Conservation (phyloP, 2,113 vertebrate species). For the Pteruthius melanotis region DNA sequence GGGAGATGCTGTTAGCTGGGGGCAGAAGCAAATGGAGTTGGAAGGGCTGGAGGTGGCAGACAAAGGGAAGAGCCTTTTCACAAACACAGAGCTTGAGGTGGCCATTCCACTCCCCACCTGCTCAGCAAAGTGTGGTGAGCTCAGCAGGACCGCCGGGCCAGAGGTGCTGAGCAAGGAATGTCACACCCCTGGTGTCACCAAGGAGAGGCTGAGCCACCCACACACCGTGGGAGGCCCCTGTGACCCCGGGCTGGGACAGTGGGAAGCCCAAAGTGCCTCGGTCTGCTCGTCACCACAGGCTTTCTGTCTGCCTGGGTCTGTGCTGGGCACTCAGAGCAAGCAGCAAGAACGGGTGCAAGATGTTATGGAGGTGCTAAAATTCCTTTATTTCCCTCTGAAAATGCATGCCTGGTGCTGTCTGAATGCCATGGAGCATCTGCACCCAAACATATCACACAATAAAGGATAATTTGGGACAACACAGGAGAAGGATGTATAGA, state of each 20-base stretch:
- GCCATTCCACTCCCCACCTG: accelerated
- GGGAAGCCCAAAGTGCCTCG: accelerated
- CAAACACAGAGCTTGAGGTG: not conserved
- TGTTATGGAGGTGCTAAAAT: not conserved
- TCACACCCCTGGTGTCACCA: not conserved
- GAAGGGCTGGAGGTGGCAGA: not conserved
- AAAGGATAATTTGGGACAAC: not conserved
- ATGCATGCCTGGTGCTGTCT: accelerated
- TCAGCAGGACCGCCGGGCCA: accelerated
- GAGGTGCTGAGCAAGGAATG: not conserved
- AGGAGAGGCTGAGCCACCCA: not conserved
- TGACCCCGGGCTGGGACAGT: accelerated
- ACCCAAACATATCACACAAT: not conserved
- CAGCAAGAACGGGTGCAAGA: not conserved
- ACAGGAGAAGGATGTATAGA: not conserved
- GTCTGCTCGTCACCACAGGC: not conserved
- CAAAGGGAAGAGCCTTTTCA: not conserved
- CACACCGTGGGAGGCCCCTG: accelerated
- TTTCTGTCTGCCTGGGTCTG: not conserved
- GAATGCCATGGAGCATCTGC: not conserved
- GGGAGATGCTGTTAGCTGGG: not conserved
- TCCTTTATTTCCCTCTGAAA: not conserved
- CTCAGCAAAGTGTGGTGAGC: accelerated
- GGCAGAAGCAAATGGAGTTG: not conserved
- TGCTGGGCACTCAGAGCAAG: not conserved